Evolutionary conservation across 37 sponge, comb jelly and placozoan species (phyloP).

Genomic region (Tethya wilhelma): DNA sequence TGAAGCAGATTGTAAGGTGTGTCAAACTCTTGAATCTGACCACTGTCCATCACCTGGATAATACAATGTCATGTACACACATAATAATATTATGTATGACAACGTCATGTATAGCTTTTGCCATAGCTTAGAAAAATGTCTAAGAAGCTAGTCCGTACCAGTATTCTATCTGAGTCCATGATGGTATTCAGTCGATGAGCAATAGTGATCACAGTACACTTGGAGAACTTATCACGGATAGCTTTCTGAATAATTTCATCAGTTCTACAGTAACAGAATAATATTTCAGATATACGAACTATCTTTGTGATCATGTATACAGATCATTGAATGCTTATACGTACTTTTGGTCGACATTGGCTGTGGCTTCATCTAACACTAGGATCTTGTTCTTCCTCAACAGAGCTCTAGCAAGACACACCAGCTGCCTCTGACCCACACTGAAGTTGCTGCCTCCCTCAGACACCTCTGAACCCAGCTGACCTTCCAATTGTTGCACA

Average conservation of each 20-base stretch:
- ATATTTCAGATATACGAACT: too few relatives aligned
- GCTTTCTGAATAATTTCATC: conserved; percentile 90
- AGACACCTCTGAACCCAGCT: conserved; percentile 59
- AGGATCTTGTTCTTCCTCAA: conserved; percentile 79
- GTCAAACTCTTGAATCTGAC: conserved; percentile 64
- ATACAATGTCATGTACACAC: too few relatives aligned
- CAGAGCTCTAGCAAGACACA: conserved; percentile 84
- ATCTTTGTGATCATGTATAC: too few relatives aligned
- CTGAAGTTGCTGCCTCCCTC: conserved; percentile 86
- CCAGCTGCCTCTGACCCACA: conserved; percentile 85
- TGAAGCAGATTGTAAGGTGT: conserved; percentile 45
- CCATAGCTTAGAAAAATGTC: not conserved
- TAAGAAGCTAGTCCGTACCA: conserved; percentile 41
- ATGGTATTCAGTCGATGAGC: conserved; percentile 95
- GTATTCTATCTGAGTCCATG: conserved; percentile 86
- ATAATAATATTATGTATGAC: too few relatives aligned
- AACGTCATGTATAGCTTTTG: not conserved
- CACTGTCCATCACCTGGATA: conserved; percentile 59
- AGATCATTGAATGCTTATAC: too few relatives aligned
- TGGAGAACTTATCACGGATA: conserved; percentile 72
- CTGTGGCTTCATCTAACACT: conserved; percentile 87
- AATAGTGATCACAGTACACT: conserved; percentile 92
- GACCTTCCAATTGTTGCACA: conserved; percentile 50
- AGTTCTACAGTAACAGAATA: too few relatives aligned
- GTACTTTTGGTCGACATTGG: conserved; percentile 80